Percentiles rank a stretch among this genome's conserved stretches.
These are phyloP conservation scores for Speoplatyrhinus poulsoni DNA, from an alignment of 2,113 vertebrate genomes.

Conservation along the genomic window DNA sequence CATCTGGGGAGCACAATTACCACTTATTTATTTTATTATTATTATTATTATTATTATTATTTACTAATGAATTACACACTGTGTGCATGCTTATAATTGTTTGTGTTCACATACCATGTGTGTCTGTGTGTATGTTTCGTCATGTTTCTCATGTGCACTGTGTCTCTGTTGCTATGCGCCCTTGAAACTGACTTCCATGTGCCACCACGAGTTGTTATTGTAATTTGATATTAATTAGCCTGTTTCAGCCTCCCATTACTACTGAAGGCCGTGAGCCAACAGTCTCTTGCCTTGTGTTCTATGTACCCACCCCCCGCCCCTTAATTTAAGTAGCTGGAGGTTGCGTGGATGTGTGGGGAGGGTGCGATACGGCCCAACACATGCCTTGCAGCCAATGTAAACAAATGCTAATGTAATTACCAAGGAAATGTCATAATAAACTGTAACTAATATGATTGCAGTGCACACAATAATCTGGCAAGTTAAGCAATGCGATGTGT, in stretches of 20 bases:
- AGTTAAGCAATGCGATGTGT: conserved; percentile 50
- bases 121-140: neutral
- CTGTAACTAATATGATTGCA: conserved; percentile 78
- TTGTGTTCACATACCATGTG: conserved; percentile 2
- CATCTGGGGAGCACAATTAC: conserved; percentile 69
- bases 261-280: conserved; percentile 1
- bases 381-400: conserved; percentile 74
- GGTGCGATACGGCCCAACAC: conserved; percentile 48
- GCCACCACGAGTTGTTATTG: conserved; percentile 39
- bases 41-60: conserved; percentile 27
- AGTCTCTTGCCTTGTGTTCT: neutral
- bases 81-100: neutral
- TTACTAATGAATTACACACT: conserved; percentile 71
- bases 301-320: neutral
- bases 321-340: conserved; percentile 41
- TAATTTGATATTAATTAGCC: conserved; percentile 53
- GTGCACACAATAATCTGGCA: conserved; percentile 63
- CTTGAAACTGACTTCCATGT: conserved; percentile 26
- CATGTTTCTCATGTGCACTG: neutral
- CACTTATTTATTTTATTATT: conserved; percentile 41
- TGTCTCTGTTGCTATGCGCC: conserved; percentile 1
- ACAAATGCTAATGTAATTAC: conserved; percentile 80
- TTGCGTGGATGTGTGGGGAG: conserved; percentile 5
- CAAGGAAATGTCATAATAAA: conserved; percentile 72
- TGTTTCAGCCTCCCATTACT: conserved; percentile 19